These are phyloP conservation scores for Dasysyrphus albostriatus DNA, from an alignment of 2,888 invertebrate genomes.

Conservation along the genomic window DNA sequence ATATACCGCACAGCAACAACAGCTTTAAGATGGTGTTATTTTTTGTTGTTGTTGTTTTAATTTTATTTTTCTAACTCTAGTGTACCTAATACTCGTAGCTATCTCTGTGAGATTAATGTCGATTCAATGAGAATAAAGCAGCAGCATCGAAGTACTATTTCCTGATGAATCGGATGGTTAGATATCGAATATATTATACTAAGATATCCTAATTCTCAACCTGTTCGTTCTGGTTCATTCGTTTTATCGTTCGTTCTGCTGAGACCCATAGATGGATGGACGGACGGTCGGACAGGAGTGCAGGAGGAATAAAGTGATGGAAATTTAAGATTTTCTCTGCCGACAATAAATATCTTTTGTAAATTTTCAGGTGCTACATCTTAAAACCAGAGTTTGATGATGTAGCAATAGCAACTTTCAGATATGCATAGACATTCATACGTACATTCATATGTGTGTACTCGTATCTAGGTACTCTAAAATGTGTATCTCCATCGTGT, in stretches of 20 bases:
- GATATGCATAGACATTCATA: neutral
- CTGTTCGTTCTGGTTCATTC: conserved; percentile 60
- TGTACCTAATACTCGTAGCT: conserved; percentile 10
- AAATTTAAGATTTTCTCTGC: conserved; percentile 70
- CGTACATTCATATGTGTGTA: neutral
- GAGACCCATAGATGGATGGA: neutral
- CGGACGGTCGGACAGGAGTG: neutral
- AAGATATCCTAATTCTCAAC: conserved; percentile 65
- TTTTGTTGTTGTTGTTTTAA: neutral
- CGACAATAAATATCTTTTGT: conserved; percentile 69
- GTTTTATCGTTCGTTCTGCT: conserved; percentile 22
- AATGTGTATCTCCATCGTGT: neutral
- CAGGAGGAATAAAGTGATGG: conserved; percentile 43
- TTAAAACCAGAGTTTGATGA: conserved; percentile 29
- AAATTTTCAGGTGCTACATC: conserved; percentile 68
- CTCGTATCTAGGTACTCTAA: neutral
- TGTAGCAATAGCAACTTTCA: conserved; percentile 15
- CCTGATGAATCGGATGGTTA: conserved; percentile 62
- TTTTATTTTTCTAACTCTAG: conserved; percentile 9
- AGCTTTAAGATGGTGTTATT: neutral
- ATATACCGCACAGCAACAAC: conserved; percentile 19
- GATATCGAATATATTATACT: conserved; percentile 56
- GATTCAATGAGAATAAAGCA: conserved; percentile 41
- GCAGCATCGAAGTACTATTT: conserved; percentile 34
- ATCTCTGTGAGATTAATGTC: conserved; percentile 62